phyloP scores from a whole-genome alignment of 2,113 vertebrate species.

The Tor tambroides region DNA sequence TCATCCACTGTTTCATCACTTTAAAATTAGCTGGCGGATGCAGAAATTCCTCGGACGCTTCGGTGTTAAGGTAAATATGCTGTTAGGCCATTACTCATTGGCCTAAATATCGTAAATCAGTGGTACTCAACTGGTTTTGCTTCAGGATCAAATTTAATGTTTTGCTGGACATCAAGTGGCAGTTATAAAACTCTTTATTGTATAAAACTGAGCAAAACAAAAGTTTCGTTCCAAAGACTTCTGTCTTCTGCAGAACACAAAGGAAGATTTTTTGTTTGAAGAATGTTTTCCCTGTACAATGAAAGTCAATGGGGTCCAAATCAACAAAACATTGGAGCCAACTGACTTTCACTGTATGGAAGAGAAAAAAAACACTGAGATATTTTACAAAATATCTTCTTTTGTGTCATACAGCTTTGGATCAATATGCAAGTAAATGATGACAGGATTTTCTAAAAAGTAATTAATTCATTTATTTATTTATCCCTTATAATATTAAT shows the following conservation, averaged over 20 bases:
- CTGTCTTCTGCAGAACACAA: not conserved
- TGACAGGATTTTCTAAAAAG: no score
- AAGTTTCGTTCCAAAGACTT: not conserved
- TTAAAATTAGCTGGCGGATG: slow-evolving; percentile 4
- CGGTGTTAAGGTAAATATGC: not conserved
- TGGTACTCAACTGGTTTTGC: not conserved
- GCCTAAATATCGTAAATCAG: not conserved
- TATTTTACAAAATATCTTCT: not conserved
- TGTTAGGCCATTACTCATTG: not conserved
- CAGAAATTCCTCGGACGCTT: not conserved
- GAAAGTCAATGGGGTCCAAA: not conserved
- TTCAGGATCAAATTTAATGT: not conserved
- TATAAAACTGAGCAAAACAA: not conserved
- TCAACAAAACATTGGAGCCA: not conserved
- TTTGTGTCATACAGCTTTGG: not conserved
- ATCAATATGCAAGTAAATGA: no score
- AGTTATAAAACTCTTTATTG: not conserved
- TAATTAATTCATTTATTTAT: no score
- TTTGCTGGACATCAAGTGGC: not conserved
- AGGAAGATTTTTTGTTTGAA: not conserved
- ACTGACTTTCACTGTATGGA: not conserved
- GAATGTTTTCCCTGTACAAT: not conserved
- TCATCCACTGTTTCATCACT: not conserved
- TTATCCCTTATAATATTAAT: no score
- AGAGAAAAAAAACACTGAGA: not conserved